phyloP scores from a whole-genome alignment of 2,888 invertebrate species.

The Ceratothoa steindachneri region DNA sequence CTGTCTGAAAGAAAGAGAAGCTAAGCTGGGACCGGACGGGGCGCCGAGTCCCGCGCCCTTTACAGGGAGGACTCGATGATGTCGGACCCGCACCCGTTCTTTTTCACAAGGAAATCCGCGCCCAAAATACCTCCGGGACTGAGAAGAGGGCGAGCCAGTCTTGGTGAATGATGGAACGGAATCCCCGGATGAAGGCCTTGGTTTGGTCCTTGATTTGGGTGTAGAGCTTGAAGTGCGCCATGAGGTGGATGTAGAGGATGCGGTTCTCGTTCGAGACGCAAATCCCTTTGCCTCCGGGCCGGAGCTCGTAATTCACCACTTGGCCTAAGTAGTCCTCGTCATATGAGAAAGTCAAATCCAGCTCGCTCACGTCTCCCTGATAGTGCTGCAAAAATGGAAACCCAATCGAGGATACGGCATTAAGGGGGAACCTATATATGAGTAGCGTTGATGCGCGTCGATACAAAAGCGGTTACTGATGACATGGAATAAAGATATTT shows the following conservation, averaged over 20 bases:
- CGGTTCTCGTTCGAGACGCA: conserved; percentile 95
- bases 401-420: neutral
- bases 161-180: conserved; percentile 87
- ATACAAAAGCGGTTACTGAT: no score
- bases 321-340: conserved; percentile 92
- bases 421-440: no score
- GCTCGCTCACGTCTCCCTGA: conserved; percentile 77
- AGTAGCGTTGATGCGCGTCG: no score
- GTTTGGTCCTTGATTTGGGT: conserved; percentile 96
- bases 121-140: conserved; percentile 82
- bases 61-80: no score
- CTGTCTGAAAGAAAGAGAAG: no score
- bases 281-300: conserved; percentile 88
- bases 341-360: conserved; percentile 93
- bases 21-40: no score
- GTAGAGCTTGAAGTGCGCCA: conserved; percentile 98
- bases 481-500: no score
- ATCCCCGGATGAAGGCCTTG: conserved; percentile 91
- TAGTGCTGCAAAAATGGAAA: conserved; percentile 43
- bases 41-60: no score
- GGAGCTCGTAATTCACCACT: conserved; percentile 88
- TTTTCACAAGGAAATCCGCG: no score
- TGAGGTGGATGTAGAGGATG: conserved; percentile 95
- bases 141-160: conserved; percentile 94
- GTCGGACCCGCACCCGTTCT: no score